phyloP scores from a whole-genome alignment of 2,797 vertebrate species.

The Glossophaga mutica region DNA sequence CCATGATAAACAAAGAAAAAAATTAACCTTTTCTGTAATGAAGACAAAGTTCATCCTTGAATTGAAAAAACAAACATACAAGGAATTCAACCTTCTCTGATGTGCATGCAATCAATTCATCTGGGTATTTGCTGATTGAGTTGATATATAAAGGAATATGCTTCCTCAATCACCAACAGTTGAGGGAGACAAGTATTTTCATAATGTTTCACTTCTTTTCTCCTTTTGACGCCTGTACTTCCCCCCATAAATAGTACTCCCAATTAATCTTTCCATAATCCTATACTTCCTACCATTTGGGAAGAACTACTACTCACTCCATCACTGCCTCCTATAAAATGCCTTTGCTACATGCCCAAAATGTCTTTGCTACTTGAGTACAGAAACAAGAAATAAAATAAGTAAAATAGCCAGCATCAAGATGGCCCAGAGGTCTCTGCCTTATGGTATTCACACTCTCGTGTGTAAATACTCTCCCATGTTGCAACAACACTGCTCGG shows the following conservation, averaged over 20 bases:
- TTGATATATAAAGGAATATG: background rate
- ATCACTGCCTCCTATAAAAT: background rate
- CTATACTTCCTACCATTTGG: background rate
- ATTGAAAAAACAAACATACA: background rate
- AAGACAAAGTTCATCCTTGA: background rate
- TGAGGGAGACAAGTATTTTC: background rate
- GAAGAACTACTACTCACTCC: background rate
- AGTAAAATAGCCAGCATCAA: background rate
- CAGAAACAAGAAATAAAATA: background rate
- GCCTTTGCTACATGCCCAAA: conserved; percentile 16
- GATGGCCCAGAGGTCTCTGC: background rate
- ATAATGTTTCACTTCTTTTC: background rate
- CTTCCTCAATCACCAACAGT: background rate
- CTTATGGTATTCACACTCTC: background rate
- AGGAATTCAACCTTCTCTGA: background rate
- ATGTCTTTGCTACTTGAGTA: conserved; percentile 6
- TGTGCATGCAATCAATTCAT: background rate
- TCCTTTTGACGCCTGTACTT: background rate
- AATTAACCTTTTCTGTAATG: background rate
- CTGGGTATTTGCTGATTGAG: background rate
- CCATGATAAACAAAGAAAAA: background rate
- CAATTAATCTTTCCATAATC: background rate
- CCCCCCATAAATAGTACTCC: background rate
- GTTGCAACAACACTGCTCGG: background rate
- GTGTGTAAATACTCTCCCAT: background rate